Base-by-base conservation (phyloP, 2,888 invertebrate species). In the Drosophila quinaria region DNA sequence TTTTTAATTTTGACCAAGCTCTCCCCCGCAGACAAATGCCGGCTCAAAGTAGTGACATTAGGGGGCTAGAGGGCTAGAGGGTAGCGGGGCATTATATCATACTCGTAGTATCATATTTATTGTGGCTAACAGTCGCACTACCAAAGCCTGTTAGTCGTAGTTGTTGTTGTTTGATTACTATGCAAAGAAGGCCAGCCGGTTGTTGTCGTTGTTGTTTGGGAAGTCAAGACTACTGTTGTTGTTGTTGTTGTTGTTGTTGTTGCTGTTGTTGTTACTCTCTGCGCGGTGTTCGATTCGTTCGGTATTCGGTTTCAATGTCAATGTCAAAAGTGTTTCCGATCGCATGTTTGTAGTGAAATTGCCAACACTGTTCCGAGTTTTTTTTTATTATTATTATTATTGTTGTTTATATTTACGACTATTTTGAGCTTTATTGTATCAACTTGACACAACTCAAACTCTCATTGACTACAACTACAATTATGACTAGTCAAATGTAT, bases 161-260 rank as follows among this genome's bases (percentile, higher is more conserved):
- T 49, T 51, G 60, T 10, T 59, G 52, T 75, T 49, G 33, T 33
- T 74, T 74, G 63, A 59, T 52, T 58, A 44, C 63, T 64, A 52
- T 77, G 59, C 70, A 62, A 84, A 84, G 81, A 81, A 81, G 81
- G 81, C 87, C 81, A 81, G 78, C 81, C 81, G 74, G 87, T 87
- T 87, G 74, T 70, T 55, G 66, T 63, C 50, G 65, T 41, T 67
- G 49, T 47, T 51, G 37, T 22, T 49, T 64, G 72, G 49, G 25
- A 41, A 66, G 74, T 49, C 29, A 31, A 9, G 41, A 10, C 46
- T 15, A 31, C 29, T 44, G 51, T 37, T 15, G 70, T 55, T 33
- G 19, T 47, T 56, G 11, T 19, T 49, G 17, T 17, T 39, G 11
- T 19, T 49, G 17, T 17, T 39, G 31, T 47, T 58, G 61, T 47